Base-by-base conservation (phyloP, 2,113 vertebrate species). In the Empidonax alnorum region DNA sequence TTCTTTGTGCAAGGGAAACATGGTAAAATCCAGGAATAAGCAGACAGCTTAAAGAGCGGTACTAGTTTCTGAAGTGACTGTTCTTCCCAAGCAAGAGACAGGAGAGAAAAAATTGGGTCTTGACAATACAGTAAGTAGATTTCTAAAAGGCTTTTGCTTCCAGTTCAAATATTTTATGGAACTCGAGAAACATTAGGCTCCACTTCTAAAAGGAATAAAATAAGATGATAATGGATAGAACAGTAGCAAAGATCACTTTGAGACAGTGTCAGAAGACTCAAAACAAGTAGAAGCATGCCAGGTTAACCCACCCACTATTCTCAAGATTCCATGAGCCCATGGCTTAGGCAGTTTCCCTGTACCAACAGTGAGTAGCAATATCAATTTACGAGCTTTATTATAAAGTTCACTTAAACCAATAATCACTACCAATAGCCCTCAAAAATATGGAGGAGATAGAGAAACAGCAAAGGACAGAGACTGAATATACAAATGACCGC, bases 161-260 rank as follows among this genome's bases (percentile, higher is more conserved):
- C 73, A 96, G 84, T 49, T 94, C 86, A 93, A 93, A 76, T 93
- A 93, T 96, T 84, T 88, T 93, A 93, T 69, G 53, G 73, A 93
- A 62, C 86, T 79, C 12, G 3, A 93, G 80, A 95, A 95, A 87
- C 61, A 93, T 37, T 41, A 92, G 73, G 27, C 62, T 90, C 18
- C 33, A 78, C 81, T 93, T 93, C 52, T 75, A 93, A 75, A 76
- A 92, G 74, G 56, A 94, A 90, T 23, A 89, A 80, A 95, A 61
- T 78, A 72, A 61, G 56, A 93, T 37, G 41, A 72, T 87, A 96
- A 95, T 69, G 65, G 65, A 72, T 81, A 92, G n/a, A 81, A 84
- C 18, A 87, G 65, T 49, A 76, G 68, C 63, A 92, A 94, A 86
- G 18, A 84, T 93, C 86, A 93, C 67, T 93, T 55, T 56, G 55